Conservation (phyloP, 2,113 vertebrate genomes). For the Boleophthalmus pectinirostris region DNA sequence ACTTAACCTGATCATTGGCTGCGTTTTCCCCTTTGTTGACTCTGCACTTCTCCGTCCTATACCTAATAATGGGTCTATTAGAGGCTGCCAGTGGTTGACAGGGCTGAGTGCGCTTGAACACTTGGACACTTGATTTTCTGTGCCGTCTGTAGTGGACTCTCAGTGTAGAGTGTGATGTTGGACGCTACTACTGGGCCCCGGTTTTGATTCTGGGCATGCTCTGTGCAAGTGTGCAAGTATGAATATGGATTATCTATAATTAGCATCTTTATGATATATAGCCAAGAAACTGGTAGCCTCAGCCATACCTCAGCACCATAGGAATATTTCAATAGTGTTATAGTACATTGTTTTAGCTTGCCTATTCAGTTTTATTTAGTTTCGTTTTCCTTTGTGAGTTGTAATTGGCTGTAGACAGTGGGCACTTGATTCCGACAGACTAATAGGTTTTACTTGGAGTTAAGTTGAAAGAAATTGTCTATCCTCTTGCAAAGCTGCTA, state of each 20-base stretch:
- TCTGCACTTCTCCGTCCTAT: slow-evolving; percentile 30
- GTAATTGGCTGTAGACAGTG: not conserved
- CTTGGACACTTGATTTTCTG: slow-evolving; percentile 17
- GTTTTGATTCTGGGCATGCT: slow-evolving; percentile 10
- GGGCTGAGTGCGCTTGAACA: slow-evolving; percentile 37
- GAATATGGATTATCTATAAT: slow-evolving; percentile 20
- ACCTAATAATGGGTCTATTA: slow-evolving; percentile 69
- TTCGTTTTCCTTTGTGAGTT: not conserved
- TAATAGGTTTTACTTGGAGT: slow-evolving; percentile 2
- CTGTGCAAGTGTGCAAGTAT: not conserved
- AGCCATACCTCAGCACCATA: not conserved
- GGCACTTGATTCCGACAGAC: not conserved
- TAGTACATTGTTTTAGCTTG: not conserved
- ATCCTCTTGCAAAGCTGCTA: not conserved
- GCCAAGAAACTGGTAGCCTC: not conserved
- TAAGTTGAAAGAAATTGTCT: not conserved
- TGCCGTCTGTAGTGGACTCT: slow-evolving; percentile 6
- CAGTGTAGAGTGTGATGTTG: slow-evolving; percentile 9
- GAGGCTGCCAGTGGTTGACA: slow-evolving; percentile 55
- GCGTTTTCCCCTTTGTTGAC: slow-evolving; percentile 50
- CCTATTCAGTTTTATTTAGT: not conserved
- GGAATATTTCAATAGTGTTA: not conserved
- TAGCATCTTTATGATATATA: slow-evolving; percentile 8
- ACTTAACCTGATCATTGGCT: slow-evolving; percentile 62
- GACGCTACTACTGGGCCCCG: slow-evolving; percentile 13